These are phyloP conservation scores for Lates japonicus DNA, from an alignment of 2,797 vertebrate species.

Conservation along the genomic window DNA sequence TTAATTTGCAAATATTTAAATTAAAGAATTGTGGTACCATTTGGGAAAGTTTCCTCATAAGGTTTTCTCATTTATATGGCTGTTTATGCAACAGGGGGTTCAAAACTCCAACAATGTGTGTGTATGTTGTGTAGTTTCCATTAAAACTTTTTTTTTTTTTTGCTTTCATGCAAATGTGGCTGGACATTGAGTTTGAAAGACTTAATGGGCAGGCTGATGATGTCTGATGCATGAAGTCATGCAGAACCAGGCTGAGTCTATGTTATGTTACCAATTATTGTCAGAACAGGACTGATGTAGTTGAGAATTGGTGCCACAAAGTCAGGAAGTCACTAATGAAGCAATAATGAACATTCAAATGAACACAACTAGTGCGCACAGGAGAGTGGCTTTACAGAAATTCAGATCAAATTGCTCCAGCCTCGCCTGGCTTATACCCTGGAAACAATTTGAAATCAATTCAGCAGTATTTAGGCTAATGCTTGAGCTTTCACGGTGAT, in stretches of 20 bases:
- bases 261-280: slow-evolving; percentile 56
- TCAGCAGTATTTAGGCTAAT: slow-evolving; percentile 62
- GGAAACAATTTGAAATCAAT: slow-evolving; percentile 72
- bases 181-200: slow-evolving; percentile 37
- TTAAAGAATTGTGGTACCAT: neutral
- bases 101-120: neutral
- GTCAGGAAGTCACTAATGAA: slow-evolving; percentile 66
- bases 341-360: slow-evolving; percentile 67
- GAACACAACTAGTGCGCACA: slow-evolving; percentile 56
- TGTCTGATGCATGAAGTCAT: slow-evolving; percentile 37
- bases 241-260: slow-evolving; percentile 36
- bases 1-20: slow-evolving; percentile 20
- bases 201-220: slow-evolving; percentile 23
- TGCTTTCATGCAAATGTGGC: slow-evolving; percentile 13
- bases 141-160: slow-evolving; percentile 5
- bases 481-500: slow-evolving; percentile 41
- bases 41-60: neutral
- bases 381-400: slow-evolving; percentile 50
- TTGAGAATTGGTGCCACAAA: slow-evolving; percentile 47
- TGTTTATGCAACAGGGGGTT: slow-evolving; percentile 1
- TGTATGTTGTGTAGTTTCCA: neutral
- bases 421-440: slow-evolving; percentile 43
- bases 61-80: slow-evolving; percentile 11
- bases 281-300: slow-evolving; percentile 51
- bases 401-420: slow-evolving; percentile 60